Evolutionary conservation across 2,797 vertebrate genomes (phyloP).

Genomic region (Amblyopsis hoosieri): DNA sequence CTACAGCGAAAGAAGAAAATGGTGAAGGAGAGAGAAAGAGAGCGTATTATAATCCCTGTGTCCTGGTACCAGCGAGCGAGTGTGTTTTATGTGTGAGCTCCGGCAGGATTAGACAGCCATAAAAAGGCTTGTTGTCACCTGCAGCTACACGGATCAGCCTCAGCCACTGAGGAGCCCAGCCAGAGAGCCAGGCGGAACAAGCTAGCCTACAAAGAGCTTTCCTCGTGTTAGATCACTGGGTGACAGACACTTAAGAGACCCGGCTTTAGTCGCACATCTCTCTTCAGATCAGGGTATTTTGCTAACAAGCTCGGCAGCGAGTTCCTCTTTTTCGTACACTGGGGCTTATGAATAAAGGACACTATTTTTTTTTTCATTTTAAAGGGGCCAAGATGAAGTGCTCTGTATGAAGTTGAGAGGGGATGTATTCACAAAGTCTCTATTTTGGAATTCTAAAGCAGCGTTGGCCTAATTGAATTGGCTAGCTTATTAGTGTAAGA

Average conservation of each 20-base stretch:
- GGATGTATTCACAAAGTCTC: constrained; percentile 58
- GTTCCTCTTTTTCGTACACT: constrained; percentile 43
- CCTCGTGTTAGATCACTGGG: constrained; percentile 67
- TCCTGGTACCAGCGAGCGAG: constrained; percentile 44
- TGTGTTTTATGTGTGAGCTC: constrained; percentile 58
- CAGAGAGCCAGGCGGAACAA: constrained; percentile 42
- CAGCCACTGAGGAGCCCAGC: constrained; percentile 42
- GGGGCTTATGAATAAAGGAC: constrained; percentile 58
- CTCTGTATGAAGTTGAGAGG: constrained; percentile 55
- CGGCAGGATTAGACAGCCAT: constrained; percentile 72
- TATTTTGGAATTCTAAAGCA: constrained; percentile 59
- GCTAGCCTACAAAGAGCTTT: constrained; percentile 71
- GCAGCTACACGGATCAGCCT: constrained; percentile 71
- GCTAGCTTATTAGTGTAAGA: constrained; percentile 71
- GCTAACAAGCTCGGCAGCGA: constrained; percentile 73
- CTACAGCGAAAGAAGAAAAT: constrained; percentile 17
- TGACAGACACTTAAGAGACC: constrained; percentile 76
- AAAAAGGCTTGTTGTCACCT: constrained; percentile 75
- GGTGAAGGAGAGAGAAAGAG: constrained; percentile 12
- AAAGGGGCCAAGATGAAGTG: constrained; percentile 55
- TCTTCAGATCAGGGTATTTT: constrained; percentile 74
- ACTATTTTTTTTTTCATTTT: constrained; percentile 29
- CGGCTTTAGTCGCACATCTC: constrained; percentile 71
- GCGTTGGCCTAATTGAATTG: constrained; percentile 71
- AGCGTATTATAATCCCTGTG: constrained; percentile 47